phyloP scores from a whole-genome alignment of 2,888 invertebrate genomes.

The Stratiomys singularior region DNA sequence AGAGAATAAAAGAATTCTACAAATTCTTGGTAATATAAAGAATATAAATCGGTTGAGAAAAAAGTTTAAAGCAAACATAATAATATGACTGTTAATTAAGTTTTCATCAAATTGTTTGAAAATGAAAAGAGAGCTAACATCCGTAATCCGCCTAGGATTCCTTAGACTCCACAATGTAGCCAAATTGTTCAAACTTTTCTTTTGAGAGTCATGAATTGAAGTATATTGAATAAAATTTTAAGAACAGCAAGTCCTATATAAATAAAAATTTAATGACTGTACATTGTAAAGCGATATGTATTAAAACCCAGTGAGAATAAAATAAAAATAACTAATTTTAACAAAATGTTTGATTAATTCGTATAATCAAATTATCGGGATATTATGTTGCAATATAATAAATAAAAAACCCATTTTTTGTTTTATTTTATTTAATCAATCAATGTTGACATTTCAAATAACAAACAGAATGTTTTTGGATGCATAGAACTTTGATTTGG shows the following conservation, averaged over 20 bases:
- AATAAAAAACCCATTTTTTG: neutral
- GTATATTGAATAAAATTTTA: neutral
- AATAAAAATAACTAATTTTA: conserved; percentile 1
- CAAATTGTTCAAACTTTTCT: neutral
- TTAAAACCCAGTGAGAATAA: neutral
- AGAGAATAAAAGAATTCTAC: conserved; percentile 17
- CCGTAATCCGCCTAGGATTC: neutral
- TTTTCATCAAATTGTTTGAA: neutral
- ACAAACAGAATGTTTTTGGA: no score
- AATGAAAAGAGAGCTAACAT: no score
- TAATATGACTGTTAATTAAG: conserved; percentile 6
- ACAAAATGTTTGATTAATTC: neutral
- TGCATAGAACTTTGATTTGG: no score
- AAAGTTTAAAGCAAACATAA: neutral
- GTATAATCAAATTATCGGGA: conserved; percentile 12
- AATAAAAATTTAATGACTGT: conserved; percentile 17
- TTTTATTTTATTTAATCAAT: neutral
- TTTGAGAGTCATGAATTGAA: neutral
- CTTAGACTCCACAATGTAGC: neutral
- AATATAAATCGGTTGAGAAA: neutral
- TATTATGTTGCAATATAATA: conserved; percentile 37
- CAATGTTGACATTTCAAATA: no score
- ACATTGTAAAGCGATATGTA: neutral
- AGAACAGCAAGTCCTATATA: neutral
- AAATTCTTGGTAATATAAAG: conserved; percentile 8